Conservation (phyloP, 2,113 vertebrate species). For the Semnornis frantzii region DNA sequence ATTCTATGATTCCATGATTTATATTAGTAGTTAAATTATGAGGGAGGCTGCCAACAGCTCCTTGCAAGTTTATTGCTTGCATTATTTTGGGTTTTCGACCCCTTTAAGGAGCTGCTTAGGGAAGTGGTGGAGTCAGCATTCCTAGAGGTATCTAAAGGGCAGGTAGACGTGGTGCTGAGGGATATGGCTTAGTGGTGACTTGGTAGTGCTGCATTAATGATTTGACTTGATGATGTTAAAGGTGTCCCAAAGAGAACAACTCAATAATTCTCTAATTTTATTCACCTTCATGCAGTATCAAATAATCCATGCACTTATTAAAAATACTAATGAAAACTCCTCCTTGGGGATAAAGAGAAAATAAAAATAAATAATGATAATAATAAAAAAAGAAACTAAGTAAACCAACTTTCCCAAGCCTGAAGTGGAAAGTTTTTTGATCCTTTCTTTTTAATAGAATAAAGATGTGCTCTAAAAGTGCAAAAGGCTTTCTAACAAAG, state of each 20-base stretch:
- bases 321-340: not conserved
- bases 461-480: not conserved
- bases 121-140: too few species aligned
- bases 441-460: constrained; percentile 8
- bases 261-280: not conserved
- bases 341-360: not conserved
- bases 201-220: too few species aligned
- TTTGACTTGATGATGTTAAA: too few species aligned
- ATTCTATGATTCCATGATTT: not conserved
- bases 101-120: too few species aligned
- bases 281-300: fast-evolving
- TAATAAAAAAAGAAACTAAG: not conserved
- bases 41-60: not conserved
- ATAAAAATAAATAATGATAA: too few species aligned
- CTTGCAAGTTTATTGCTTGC: not conserved
- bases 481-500: not conserved
- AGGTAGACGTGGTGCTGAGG: too few species aligned
- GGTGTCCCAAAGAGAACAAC: too few species aligned
- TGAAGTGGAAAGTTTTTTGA: not conserved
- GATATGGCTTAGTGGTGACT: too few species aligned
- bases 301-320: not conserved
- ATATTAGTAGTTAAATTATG: not conserved
- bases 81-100: not conserved
- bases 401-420: not conserved
- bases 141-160: too few species aligned